Base-by-base conservation (phyloP, 2,888 invertebrate species). In the Heliconius charithonia region DNA sequence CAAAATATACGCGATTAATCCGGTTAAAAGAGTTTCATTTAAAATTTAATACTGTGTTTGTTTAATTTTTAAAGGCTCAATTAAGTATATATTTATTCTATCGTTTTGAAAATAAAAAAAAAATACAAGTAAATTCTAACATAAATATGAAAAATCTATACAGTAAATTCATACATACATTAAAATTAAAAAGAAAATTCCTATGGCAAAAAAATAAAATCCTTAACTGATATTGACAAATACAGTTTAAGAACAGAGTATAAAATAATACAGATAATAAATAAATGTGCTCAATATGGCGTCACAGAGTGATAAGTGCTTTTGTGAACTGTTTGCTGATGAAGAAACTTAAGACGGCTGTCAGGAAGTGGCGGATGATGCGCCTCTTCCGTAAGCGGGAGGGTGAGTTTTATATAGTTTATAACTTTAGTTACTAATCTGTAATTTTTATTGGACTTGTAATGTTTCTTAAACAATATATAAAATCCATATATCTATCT, bases 301-400 rank as follows among this genome's bases (percentile, higher is more conserved):
- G 91, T 6, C 87, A 86, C 63, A 86, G 88, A 81, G 84, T 92
- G 78, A 85, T 88, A 79, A 87, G 82, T 78, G 91, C 88, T 59
- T 81, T 93, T 27, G 80, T 89, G 66, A 90, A 93, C 82, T 93
- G 93, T 87, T 85, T 87, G 85, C 91, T 91, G 82, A 94, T 95
- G 94, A 93, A 92, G 93, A 92, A 88, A 88, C 89, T 95, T 89
- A 95, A 94, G 83, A 85, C 87, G n/a, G 92, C 93, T 45, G 93
- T 94, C 69, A 92, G 90, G 90, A 93, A 89, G 92, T 95, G 94
- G 93, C 92, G 93, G 86, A 94, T 89, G 82, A 94, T 95, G 94
- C 93, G 94, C 89, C 90, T 95, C 85, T 95, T 95, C 89, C 90
- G 92, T 16, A 93, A 93, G 80, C 88, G 89, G 83, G 93, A 94